phyloP scores from a whole-genome alignment of 2,888 invertebrate genomes.

The Eupithecia centaureata region DNA sequence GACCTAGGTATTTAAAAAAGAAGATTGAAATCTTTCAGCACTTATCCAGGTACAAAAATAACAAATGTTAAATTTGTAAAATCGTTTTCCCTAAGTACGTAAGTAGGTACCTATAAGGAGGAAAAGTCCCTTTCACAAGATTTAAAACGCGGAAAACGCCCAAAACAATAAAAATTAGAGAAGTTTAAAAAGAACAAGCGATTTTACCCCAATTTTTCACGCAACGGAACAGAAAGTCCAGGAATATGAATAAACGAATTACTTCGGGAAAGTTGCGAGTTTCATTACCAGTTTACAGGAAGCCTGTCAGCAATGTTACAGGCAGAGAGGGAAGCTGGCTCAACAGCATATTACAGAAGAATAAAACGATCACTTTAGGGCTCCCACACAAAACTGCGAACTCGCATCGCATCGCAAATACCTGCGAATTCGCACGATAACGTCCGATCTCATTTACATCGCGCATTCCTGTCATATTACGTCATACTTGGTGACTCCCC shows the following conservation, averaged over 20 bases:
- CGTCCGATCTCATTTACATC: too few species aligned
- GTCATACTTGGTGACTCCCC: too few species aligned
- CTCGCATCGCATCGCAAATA: too few species aligned
- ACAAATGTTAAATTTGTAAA: neutral
- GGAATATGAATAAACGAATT: constrained; percentile 40
- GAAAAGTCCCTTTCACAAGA: neutral
- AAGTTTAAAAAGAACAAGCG: constrained; percentile 27
- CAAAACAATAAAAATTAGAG: constrained; percentile 25
- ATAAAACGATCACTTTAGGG: too few species aligned
- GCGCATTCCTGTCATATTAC: too few species aligned
- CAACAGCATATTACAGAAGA: too few species aligned
- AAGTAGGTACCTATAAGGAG: neutral
- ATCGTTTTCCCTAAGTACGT: neutral
- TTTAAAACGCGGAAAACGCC: constrained; percentile 15
- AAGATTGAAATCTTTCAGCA: too few species aligned
- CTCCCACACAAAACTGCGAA: too few species aligned
- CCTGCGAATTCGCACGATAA: too few species aligned
- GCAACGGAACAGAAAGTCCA: constrained; percentile 28
- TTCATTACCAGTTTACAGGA: constrained; percentile 39
- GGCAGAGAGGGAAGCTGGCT: neutral
- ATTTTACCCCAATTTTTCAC: constrained; percentile 28
- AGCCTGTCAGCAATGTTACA: constrained; percentile 32
- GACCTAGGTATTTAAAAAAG: too few species aligned
- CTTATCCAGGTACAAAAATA: neutral
- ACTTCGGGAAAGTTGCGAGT: constrained; percentile 35